Evolutionary conservation across 1,140 invertebrate genomes (phyloP), one percentile per base, ranked within the genome.

Genomic region (Lucilia sericata): DNA sequence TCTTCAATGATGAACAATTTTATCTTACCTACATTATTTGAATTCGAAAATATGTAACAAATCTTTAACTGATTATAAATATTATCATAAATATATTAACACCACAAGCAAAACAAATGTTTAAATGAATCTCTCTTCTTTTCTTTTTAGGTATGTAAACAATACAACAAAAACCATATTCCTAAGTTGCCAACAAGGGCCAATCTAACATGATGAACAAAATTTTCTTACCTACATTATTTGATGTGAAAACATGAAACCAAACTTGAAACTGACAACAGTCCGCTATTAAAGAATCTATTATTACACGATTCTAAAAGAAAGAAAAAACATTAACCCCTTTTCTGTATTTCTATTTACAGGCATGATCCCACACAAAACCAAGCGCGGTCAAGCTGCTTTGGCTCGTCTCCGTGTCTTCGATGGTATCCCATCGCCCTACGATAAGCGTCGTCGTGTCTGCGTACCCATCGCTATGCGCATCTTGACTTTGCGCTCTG

Each of bases 341-440:
- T 2, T n/a, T 47, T 74, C 14, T 85, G 5, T 10, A 30, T 49
- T 19, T 82, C 65, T 85, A 17, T 65, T 91, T 92, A 60, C 85
- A 98, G 98, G 99, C 86, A 99, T 99, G 99, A 94, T 99, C 84
- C 99, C 99, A 88, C 98, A 99, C 93, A 99, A 99, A 92, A 97
- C 97, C 82, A 94, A 96, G 91, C 95, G 98, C 88, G 99, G 99
- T 85, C 97, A 98, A 92, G 94, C 96, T 88, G 99, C 99, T 82
- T 92, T 99, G 36, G 94, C 95, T 83, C 94, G 95, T 88, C 93
- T 99, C 76, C 98, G 98, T 91, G 94, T 96, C n/a, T 99, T 97
- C 89, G 99, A 99, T 93, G 99, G 99, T 85, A 96, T 98, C 87
- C 99, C 99, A 86, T 95, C 98, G 82, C 97, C 97, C 55, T 99